Base-by-base conservation (phyloP, 1,140 invertebrate genomes). In the Pachyrhynchus sulphureomaculatus region DNA sequence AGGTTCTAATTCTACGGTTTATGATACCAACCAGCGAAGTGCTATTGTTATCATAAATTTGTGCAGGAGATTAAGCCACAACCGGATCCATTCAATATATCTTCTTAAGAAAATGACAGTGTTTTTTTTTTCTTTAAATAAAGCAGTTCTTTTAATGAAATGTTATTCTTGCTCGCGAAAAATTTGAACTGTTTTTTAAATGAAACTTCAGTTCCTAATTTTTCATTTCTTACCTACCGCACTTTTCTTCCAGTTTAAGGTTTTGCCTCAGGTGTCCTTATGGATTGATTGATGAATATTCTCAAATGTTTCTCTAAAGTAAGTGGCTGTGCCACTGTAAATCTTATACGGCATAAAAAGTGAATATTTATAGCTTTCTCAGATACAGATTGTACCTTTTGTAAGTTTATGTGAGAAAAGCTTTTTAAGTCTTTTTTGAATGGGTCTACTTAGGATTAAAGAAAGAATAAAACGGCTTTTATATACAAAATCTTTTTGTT, bases 271-370 rank as follows among this genome's bases (percentile, higher is more conserved):
- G 60, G 60, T 62, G 60, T 62, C 21, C 44, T 56, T 62, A 53
- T 36, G 32, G 13, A 56, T 48, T 62, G 60, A 62, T 62, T 62
- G 60, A 62, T 62, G 60, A 62, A 62, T 42, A 49, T 55, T 55
- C 60, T 21, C 18, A 55, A 62, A 56, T 56, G 52, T 49, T 49
- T 36, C 59, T 49, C 39, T 36, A 62, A 62, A 62, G 60, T 62
- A 62, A 62, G 60, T 62, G 52, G 60, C 41, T 62, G 60, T 62
- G 60, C 51, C 60, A 55, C 42, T 62, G 52, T 62, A 62, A 62
- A 62, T 62, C 52, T 62, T 61, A 39, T 56, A n/a, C 52, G 15
- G 34, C 34, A 49, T 55, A 62, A 62, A 62, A 62, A 62, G 60
- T 56, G 60, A 62, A 62, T 62, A 62, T 62, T 62, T 62, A 62